Evolutionary conservation across 2,797 vertebrate species (phyloP), one percentile per base, ranked within the genome.

Genomic region (Stomatorhinus walkeri): DNA sequence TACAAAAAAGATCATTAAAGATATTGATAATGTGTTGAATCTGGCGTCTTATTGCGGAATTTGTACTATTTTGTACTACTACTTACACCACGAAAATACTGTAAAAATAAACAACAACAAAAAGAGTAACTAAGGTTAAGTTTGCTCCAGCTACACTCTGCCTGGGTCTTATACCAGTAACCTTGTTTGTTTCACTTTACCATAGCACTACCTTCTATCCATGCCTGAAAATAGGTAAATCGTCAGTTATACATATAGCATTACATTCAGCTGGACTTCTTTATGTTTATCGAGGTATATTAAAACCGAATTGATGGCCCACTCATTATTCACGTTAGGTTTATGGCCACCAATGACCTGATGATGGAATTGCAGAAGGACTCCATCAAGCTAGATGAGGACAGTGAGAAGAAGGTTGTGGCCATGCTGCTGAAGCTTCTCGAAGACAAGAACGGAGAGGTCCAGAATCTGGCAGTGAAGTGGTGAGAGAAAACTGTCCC

Each of bases 311-410:
- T 54, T 56, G 22, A 64, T 46, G 12, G 59, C 43, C 24, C 12
- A 49, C 14, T 59, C n/a, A 28, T 52, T 0, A 88, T 36, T 59
- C 36, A 36, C 88, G 89, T 6, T 90, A 99, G 98, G 93, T 99
- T 99, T 92, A 99, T 99, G 98, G 98, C 98, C 89, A 98, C 98
- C 46, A 99, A 98, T 0, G 98, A 99, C 93, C 94, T 99, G 93
- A 98, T 99, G 98, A 92, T 97, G 76, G 98, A 99, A 95, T 94
- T 99, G 79, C 98, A 99, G 95, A 99, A 98, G 91, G 98, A 99
- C 93, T 98, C 97, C 1, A 97, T 99, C 85, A 98, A 98, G 90
- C 93, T 99, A 90, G 98, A 99, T 7, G 98, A 99, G 93, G 98
- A 98, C 93, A 98, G 98, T 0, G 98, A 99, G 93, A 97, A 96